phyloP scores from a whole-genome alignment of 2,113 vertebrate species.

The Phycodurus eques region DNA sequence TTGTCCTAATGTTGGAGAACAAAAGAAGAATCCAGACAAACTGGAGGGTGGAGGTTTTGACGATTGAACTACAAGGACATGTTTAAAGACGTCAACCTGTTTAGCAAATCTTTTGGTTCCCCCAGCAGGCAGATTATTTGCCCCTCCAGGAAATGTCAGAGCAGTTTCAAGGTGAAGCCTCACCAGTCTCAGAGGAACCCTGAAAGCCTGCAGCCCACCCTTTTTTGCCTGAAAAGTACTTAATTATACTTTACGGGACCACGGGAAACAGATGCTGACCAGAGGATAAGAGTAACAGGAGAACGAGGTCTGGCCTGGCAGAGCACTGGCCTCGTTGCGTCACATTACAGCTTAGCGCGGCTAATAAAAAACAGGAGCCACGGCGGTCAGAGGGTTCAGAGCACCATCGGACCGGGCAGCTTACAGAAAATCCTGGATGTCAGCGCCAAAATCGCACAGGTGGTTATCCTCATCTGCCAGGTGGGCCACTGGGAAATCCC shows the following conservation, averaged over 20 bases:
- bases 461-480: constrained; percentile 23
- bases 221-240: constrained; percentile 15
- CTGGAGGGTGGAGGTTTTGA: constrained; percentile 8
- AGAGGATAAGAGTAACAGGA: neutral
- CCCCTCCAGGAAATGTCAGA: constrained; percentile 52
- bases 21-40: neutral
- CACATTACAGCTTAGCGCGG: constrained; percentile 25
- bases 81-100: constrained; percentile 29
- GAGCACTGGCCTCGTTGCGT: constrained; percentile 3
- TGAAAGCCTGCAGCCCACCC: neutral
- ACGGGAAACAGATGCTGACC: constrained; percentile 24
- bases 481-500: constrained; percentile 17
- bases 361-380: constrained; percentile 26
- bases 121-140: constrained; percentile 47
- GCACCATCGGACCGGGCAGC: constrained; percentile 9
- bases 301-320: neutral
- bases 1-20: neutral
- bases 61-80: constrained; percentile 32
- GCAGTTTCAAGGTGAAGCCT: constrained; percentile 24
- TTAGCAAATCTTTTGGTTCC: constrained; percentile 43
- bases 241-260: constrained; percentile 4
- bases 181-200: constrained; percentile 29
- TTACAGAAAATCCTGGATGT: constrained; percentile 35
- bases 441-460: constrained; percentile 23
- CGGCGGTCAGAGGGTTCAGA: constrained; percentile 22